These are phyloP conservation scores for Eudemis profundana DNA, from an alignment of 2,888 invertebrate species.

Conservation along the genomic window DNA sequence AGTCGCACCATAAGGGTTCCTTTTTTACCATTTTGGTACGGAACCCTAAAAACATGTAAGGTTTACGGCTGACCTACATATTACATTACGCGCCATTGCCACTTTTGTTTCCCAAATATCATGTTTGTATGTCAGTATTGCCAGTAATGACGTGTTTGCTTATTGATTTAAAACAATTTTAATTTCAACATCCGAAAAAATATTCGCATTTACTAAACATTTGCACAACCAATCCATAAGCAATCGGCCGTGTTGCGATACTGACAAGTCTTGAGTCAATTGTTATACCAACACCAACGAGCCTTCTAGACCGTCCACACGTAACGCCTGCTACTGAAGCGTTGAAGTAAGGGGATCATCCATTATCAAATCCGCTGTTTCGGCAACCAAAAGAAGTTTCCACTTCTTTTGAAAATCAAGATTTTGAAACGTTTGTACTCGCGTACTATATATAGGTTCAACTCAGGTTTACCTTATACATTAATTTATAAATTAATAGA, in stretches of 20 bases:
- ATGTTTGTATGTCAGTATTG: not conserved
- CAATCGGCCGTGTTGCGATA: conserved; percentile 26
- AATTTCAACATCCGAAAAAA: conserved; percentile 11
- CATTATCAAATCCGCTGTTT: not conserved
- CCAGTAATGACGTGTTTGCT: not conserved
- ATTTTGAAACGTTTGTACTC: too few relatives aligned
- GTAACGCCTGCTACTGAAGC: conserved; percentile 28
- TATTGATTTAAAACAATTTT: not conserved
- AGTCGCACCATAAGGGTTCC: too few relatives aligned
- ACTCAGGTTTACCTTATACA: too few relatives aligned
- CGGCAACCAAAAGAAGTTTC: not conserved
- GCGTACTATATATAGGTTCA: too few relatives aligned
- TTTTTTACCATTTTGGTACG: too few relatives aligned
- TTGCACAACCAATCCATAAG: conserved; percentile 11
- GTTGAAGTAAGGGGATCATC: conserved; percentile 6
- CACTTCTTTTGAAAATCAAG: too few relatives aligned
- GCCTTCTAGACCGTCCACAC: conserved; percentile 20
- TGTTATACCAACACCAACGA: conserved; percentile 7
- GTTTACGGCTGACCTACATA: too few relatives aligned
- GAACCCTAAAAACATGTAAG: too few relatives aligned
- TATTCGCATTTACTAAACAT: conserved; percentile 11
- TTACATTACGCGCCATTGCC: too few relatives aligned
- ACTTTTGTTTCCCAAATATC: too few relatives aligned
- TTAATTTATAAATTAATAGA: too few relatives aligned
- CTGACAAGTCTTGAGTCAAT: conserved; percentile 4